A percentile compares a stretch with the other conserved stretches of the same genome.
These are phyloP conservation scores for Threskiornis aethiopicus DNA, from an alignment of 2,797 vertebrate species.

Conservation along the genomic window DNA sequence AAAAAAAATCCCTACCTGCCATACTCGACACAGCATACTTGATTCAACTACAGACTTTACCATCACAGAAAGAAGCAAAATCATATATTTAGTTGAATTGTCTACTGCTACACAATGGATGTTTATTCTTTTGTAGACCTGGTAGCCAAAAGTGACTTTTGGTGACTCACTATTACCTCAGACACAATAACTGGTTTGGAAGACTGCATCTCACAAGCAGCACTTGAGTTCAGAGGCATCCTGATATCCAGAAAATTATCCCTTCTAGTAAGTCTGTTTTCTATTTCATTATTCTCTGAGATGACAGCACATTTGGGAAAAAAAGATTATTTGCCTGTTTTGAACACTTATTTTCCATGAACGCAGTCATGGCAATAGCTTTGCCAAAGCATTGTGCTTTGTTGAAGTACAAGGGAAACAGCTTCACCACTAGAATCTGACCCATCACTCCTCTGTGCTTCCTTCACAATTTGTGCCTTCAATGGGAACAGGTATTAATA, in stretches of 20 bases:
- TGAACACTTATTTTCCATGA: not conserved
- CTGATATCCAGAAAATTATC: not conserved
- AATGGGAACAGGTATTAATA: slow-evolving; percentile 30
- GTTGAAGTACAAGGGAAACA: not conserved
- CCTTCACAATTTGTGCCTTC: not conserved
- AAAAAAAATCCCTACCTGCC: not conserved
- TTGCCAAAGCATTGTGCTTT: not conserved
- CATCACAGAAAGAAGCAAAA: not conserved
- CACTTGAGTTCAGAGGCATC: not conserved
- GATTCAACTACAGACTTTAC: not conserved
- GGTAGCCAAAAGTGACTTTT: not conserved
- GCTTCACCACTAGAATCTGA: not conserved
- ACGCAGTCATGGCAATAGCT: not conserved
- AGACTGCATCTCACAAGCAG: not conserved
- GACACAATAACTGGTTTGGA: not conserved
- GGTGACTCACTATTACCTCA: not conserved
- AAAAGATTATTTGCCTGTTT: not conserved
- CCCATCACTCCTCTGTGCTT: not conserved
- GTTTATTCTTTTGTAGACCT: not conserved
- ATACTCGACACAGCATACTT: rapidly evolving
- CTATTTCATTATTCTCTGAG: not conserved
- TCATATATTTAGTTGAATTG: not conserved
- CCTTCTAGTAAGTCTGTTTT: not conserved
- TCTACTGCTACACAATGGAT: not conserved
- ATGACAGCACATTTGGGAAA: not conserved